Evolutionary conservation across 2,797 vertebrate genomes (phyloP).

Genomic region (Erethizon dorsatum): DNA sequence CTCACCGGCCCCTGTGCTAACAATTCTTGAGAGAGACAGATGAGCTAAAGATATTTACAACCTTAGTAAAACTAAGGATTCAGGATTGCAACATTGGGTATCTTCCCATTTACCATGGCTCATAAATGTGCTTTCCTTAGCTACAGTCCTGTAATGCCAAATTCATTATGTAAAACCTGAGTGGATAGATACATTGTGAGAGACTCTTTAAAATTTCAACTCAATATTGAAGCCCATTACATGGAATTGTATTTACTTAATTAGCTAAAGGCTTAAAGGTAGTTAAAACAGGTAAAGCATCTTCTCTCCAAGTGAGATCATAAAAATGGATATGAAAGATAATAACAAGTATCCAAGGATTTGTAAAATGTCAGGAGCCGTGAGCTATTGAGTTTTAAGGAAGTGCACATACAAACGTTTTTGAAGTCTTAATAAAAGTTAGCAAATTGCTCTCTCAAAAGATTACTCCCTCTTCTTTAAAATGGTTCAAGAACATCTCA

Average conservation of each 20-base stretch:
- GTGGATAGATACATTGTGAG: constrained; percentile 26
- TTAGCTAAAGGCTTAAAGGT: constrained; percentile 65
- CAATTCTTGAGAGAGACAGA: constrained; percentile 59
- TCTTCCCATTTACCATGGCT: constrained; percentile 35
- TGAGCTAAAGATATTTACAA: not conserved
- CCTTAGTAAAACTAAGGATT: constrained; percentile 50
- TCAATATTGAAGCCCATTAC: constrained; percentile 64
- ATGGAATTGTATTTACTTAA: constrained; percentile 75
- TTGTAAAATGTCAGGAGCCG: constrained; percentile 80
- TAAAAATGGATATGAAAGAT: constrained; percentile 65
- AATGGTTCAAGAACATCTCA: constrained; percentile 74
- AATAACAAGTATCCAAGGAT: constrained; percentile 66
- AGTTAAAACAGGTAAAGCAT: constrained; percentile 72
- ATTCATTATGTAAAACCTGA: constrained; percentile 62
- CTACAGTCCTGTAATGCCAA: not conserved
- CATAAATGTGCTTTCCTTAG: constrained; percentile 8
- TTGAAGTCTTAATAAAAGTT: constrained; percentile 76
- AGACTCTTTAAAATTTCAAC: constrained; percentile 65
- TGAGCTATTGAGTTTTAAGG: constrained; percentile 60
- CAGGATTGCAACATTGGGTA: not conserved
- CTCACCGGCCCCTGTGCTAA: too few species aligned
- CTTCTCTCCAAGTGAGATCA: constrained; percentile 65
- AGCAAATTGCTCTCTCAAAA: constrained; percentile 42
- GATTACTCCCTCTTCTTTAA: constrained; percentile 53
- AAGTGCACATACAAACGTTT: constrained; percentile 72